phyloP scores from a whole-genome alignment of 1,140 invertebrate genomes.

The Halyomorpha halys region DNA sequence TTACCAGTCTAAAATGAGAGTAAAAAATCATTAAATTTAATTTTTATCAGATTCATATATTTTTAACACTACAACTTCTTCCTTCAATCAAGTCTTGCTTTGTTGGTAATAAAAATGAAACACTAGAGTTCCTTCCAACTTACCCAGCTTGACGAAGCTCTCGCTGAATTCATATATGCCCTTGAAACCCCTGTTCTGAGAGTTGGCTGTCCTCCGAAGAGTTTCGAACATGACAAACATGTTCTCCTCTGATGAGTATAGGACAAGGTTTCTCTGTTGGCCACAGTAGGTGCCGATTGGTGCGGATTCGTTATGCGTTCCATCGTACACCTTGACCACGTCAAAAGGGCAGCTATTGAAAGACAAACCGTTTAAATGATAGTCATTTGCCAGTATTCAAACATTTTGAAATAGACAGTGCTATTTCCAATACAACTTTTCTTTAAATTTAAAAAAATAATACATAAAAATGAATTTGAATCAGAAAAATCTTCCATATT shows the following conservation, averaged over 20 bases:
- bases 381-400: too few relatives aligned
- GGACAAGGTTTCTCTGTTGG: constrained; percentile 86
- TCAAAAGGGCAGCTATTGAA: constrained; percentile 91
- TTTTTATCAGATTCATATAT: too few relatives aligned
- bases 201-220: constrained; percentile 74
- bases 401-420: too few relatives aligned
- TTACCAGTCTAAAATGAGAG: too few relatives aligned
- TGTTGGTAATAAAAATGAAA: too few relatives aligned
- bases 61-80: too few relatives aligned
- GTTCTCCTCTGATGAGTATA: constrained; percentile 84
- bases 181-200: constrained; percentile 89
- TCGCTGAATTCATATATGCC: constrained; percentile 93
- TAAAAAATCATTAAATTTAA: too few relatives aligned
- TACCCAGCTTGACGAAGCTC: constrained; percentile 90
- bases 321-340: constrained; percentile 93
- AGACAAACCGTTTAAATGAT: background rate
- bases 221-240: constrained; percentile 85
- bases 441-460: too few relatives aligned
- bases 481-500: background rate
- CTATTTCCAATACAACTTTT: too few relatives aligned
- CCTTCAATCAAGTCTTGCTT: too few relatives aligned
- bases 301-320: constrained; percentile 67
- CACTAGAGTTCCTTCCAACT: constrained; percentile 35
- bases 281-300: constrained; percentile 96
- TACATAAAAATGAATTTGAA: too few relatives aligned